phyloP scores from a whole-genome alignment of 2,888 invertebrate genomes.

The Drosophila dives region DNA sequence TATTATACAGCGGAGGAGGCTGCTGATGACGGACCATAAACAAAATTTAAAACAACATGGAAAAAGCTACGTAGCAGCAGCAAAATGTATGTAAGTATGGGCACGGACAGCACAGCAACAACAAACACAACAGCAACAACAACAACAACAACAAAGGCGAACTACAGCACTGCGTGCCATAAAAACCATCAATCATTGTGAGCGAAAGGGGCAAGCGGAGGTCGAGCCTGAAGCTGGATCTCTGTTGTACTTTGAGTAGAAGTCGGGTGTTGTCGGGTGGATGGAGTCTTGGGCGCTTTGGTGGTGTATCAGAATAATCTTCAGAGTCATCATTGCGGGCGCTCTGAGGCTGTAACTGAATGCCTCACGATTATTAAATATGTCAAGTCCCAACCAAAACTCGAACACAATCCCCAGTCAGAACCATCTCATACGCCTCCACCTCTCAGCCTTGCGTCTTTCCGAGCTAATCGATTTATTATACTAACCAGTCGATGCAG shows the following conservation, averaged over 20 bases:
- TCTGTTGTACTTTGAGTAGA: constrained; percentile 22
- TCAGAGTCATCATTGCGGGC: constrained; percentile 62
- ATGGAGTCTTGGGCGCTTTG: constrained; percentile 10
- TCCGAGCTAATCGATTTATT: constrained; percentile 78
- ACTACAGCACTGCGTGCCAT: constrained; percentile 67
- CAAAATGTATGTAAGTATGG: constrained; percentile 45
- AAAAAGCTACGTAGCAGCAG: constrained; percentile 41
- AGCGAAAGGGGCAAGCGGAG: constrained; percentile 77
- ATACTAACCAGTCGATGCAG: constrained; percentile 81
- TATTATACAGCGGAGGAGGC: constrained; percentile 70
- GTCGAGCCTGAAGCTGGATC: constrained; percentile 39
- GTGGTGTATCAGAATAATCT: constrained; percentile 74
- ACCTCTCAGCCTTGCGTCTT: constrained; percentile 26
- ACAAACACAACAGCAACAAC: constrained; percentile 20
- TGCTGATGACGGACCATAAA: constrained; percentile 79
- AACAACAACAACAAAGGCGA: constrained; percentile 28
- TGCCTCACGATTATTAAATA: constrained; percentile 76
- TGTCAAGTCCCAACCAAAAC: constrained; percentile 67
- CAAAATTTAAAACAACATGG: constrained; percentile 67
- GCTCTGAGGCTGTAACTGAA: constrained; percentile 49
- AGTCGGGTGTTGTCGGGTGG: constrained; percentile 12
- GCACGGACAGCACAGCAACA: constrained; percentile 55
- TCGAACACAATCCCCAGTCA: constrained; percentile 15
- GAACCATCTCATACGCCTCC: constrained; percentile 4
- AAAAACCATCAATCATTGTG: constrained; percentile 80